Percentiles rank a stretch among this genome's conserved stretches.
Evolutionary conservation across 2,113 vertebrate genomes (phyloP).

Genomic region (Oophaga pumilio): DNA sequence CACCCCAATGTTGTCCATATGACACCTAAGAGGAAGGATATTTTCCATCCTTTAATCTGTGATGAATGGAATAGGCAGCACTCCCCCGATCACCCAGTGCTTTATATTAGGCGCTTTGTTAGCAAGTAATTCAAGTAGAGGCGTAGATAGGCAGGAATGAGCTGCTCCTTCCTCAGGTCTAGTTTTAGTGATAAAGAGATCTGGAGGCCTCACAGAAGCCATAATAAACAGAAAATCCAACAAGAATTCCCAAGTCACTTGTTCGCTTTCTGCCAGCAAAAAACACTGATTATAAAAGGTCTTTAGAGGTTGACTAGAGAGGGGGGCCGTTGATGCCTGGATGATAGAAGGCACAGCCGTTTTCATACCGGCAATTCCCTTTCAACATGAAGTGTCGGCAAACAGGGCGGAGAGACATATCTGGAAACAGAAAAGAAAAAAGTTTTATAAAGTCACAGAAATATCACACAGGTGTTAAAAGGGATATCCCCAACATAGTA

Average conservation of each 20-base stretch:
- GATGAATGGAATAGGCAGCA: conserved; percentile 13
- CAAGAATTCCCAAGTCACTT: conserved; percentile 6
- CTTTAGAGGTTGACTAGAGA: conserved; percentile 68
- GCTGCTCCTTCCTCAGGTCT: conserved; percentile 9
- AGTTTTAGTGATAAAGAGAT: background rate
- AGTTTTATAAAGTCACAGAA: background rate
- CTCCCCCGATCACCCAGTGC: background rate
- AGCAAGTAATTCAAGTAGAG: conserved; percentile 50
- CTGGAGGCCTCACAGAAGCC: conserved; percentile 74
- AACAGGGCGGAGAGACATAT: conserved; percentile 87
- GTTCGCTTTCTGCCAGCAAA: conserved; percentile 14
- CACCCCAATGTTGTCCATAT: background rate
- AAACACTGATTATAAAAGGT: conserved; percentile 31
- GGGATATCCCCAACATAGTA: background rate
- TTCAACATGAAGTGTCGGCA: conserved; percentile 96
- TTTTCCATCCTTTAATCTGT: background rate
- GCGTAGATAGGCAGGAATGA: background rate
- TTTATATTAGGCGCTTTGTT: background rate
- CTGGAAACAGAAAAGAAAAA: conserved; percentile 64
- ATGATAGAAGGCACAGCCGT: conserved; percentile 92
- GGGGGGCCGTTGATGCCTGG: conserved; percentile 89
- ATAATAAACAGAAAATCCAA: conserved; percentile 58
- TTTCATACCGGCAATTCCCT: conserved; percentile 90
- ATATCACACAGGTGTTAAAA: background rate
- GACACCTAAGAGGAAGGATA: background rate